Percentiles rank a stretch among this genome's conserved stretches.
Evolutionary conservation across 2,888 invertebrate genomes (phyloP).

Genomic region (Mycalesis mineus): DNA sequence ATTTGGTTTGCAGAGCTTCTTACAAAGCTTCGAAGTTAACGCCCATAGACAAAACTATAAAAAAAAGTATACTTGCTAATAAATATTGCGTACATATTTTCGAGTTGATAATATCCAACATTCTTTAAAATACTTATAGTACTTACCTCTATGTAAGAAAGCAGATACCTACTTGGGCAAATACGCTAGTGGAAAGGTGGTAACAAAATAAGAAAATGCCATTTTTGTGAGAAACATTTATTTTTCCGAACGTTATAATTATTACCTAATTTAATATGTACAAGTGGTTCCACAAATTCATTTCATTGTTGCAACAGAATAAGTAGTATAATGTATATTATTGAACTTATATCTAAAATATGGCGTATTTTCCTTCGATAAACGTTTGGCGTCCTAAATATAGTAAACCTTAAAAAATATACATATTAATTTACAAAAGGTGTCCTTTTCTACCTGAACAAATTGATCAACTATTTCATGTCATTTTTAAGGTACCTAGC

Average conservation of each 20-base stretch:
- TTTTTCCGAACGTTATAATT: conserved; percentile 30
- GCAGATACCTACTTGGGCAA: no score
- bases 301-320: conserved; percentile 19
- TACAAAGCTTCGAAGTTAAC: no score
- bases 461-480: background rate
- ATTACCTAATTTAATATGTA: conserved; percentile 27
- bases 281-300: conserved; percentile 27
- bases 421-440: conserved; percentile 23
- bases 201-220: background rate
- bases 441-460: conserved; percentile 6
- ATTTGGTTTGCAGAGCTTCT: no score
- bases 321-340: conserved; percentile 10
- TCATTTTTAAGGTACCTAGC: background rate
- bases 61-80: no score
- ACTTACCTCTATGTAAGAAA: no score
- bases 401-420: conserved; percentile 23
- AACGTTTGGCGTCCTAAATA: conserved; percentile 28
- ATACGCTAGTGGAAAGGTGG: background rate
- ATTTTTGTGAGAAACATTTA: conserved; percentile 25
- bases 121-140: no score
- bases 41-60: no score
- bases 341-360: conserved; percentile 27
- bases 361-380: conserved; percentile 28
- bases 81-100: no score
- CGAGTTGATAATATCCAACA: no score